phyloP scores from a whole-genome alignment of 2,888 invertebrate genomes.

The Trypoxylon attenuatum region DNA sequence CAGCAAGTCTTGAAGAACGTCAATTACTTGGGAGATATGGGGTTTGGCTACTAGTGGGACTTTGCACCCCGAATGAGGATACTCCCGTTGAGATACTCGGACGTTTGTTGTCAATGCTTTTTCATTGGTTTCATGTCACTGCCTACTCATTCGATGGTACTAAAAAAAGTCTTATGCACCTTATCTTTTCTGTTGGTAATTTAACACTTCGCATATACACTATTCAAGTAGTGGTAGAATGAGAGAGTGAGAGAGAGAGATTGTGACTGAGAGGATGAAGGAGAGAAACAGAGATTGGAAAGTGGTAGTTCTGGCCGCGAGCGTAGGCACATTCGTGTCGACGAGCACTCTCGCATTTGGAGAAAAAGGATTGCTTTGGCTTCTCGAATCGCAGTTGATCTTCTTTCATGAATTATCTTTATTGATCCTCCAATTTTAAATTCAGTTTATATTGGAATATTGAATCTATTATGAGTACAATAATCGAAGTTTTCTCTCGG shows the following conservation, averaged over 20 bases:
- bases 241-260: conserved; percentile 12
- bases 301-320: conserved; percentile 56
- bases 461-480: too few species aligned
- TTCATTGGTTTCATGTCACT: conserved; percentile 99
- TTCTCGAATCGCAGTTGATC: too few species aligned
- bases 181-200: conserved; percentile 74
- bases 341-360: too few species aligned
- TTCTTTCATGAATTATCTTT: too few species aligned
- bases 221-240: conserved; percentile 67
- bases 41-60: conserved; percentile 96
- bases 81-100: conserved; percentile 89
- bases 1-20: conserved; percentile 84
- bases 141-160: conserved; percentile 96
- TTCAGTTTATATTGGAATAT: too few species aligned
- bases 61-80: conserved; percentile 88
- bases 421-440: too few species aligned
- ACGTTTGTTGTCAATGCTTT: conserved; percentile 94
- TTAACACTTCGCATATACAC: conserved; percentile 71
- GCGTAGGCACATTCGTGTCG: conserved; percentile 59
- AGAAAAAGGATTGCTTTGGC: too few species aligned
- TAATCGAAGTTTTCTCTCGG: too few species aligned
- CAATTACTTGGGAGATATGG: conserved; percentile 95
- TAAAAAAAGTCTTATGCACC: conserved; percentile 74
- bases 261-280: conserved; percentile 9
- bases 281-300: conserved; percentile 24